Base-by-base conservation (phyloP, 2,113 vertebrate species). In the Macaca nemestrina region DNA sequence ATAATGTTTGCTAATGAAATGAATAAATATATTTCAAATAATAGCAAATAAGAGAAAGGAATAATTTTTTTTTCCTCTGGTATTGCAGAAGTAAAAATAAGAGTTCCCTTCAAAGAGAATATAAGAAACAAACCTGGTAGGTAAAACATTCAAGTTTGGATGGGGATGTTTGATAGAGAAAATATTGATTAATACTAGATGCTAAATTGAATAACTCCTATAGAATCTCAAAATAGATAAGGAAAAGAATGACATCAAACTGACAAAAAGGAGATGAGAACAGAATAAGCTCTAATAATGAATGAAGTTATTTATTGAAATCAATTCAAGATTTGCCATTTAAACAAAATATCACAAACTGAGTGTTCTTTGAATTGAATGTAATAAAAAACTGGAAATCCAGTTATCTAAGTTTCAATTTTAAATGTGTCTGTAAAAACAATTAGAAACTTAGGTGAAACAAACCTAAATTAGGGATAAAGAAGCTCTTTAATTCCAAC, bases 371-470 rank as follows among this genome's bases (percentile, higher is more conserved):
- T 90, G 40, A 43, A 78, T 94, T 95, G 76, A 91, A 93, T 45
- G n/a, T 50, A 96, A 89, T 88, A 40, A 91, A 86, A 59, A 38
- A 9, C 55, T 92, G 22, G 7, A 27, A 84, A 94, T 84, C 6
- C 23, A 96, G 43, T 97, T 93, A 38, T 55, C 73, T 94, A 88
- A 97, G 30, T 87, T 89, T 96, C 75, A 70, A 91, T 88, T 96
- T 97, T 95, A 14, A 73, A 55, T 22, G 1, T 73, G 45, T 85
- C 27, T 64, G 8, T 91, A 83, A 87, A 96, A 92, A 70, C 87
- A 87, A 43, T 22, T 25, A 8, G 20, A 8, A 83, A 79, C 23
- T 7, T 85, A 89, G 40, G 27, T 89, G 61, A 96, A 95, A 89
- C 86, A 57, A 97, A 96, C 27, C 57, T 88, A 79, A 90, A 85